Conservation (phyloP, 2,113 vertebrate genomes). For the Heterocephalus glaber region DNA sequence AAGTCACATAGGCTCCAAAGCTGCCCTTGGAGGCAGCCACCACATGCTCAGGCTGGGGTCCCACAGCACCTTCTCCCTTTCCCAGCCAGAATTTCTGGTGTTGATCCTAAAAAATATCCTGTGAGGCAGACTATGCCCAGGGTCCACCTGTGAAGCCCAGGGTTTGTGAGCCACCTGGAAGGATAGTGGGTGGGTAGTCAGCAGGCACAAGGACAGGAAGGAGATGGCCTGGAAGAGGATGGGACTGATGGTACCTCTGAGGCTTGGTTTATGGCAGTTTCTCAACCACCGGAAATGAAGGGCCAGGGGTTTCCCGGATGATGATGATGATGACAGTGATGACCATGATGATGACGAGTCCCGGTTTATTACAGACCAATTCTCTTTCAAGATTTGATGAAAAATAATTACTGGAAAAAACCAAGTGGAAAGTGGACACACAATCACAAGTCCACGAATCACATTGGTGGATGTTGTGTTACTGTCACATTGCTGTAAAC, state of each 20-base stretch:
- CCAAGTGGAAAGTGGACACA: background rate
- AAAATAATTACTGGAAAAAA: background rate
- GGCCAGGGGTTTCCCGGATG: background rate
- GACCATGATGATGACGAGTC: background rate
- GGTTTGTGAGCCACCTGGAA: background rate
- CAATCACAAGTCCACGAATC: background rate
- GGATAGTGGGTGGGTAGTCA: accelerated
- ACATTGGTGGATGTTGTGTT: accelerated
- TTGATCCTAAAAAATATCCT: background rate
- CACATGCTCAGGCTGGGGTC: accelerated
- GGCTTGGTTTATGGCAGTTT: background rate
- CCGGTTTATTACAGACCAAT: background rate
- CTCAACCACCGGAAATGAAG: background rate
- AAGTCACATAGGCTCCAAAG: accelerated
- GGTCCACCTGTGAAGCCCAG: accelerated
- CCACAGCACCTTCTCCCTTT: no score
- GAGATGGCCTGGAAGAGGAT: accelerated
- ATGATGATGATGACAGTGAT: no score
- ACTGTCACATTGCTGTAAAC: background rate
- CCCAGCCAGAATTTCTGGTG: background rate
- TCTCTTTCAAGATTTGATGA: background rate
- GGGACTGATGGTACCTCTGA: accelerated
- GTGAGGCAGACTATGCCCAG: background rate
- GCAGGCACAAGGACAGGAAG: accelerated
- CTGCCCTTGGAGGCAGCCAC: no score